phyloP scores from a whole-genome alignment of 2,888 invertebrate genomes.

The Rhingia rostrata region DNA sequence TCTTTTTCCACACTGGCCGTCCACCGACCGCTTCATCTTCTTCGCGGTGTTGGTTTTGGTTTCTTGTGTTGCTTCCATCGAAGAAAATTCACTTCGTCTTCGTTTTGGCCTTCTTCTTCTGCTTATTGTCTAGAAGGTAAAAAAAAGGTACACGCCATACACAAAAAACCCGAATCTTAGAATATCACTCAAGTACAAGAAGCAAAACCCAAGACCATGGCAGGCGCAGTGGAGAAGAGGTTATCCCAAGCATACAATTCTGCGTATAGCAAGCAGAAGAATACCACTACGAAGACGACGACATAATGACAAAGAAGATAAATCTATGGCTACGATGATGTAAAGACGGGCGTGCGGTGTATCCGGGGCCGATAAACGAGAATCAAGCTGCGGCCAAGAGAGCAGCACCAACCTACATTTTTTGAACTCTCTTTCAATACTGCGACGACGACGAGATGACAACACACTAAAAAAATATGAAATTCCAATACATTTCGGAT shows the following conservation, averaged over 20 bases:
- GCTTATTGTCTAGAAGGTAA: conserved; percentile 50
- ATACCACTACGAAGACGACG: conserved; percentile 43
- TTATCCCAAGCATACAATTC: conserved; percentile 51
- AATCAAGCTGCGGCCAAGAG: conserved; percentile 42
- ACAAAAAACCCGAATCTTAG: conserved; percentile 63
- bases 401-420: conserved; percentile 31
- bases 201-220: conserved; percentile 46
- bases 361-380: conserved; percentile 44
- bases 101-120: conserved; percentile 21
- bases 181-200: conserved; percentile 56
- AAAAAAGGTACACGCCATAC: conserved; percentile 49
- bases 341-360: conserved; percentile 4
- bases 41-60: conserved; percentile 30
- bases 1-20: conserved; percentile 49
- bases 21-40: conserved; percentile 16
- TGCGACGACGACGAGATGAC: conserved; percentile 38
- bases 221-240: neutral
- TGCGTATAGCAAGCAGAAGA: conserved; percentile 28
- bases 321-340: conserved; percentile 44
- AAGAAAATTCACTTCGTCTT: conserved; percentile 8
- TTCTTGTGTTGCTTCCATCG: conserved; percentile 34
- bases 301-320: conserved; percentile 61
- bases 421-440: conserved; percentile 71
- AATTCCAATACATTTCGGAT: conserved; percentile 32
- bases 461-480: conserved; percentile 15